Evolutionary conservation across 1,140 invertebrate species (phyloP), one percentile per base, ranked within the genome.

Genomic region (Trypoxylus dichotomus): DNA sequence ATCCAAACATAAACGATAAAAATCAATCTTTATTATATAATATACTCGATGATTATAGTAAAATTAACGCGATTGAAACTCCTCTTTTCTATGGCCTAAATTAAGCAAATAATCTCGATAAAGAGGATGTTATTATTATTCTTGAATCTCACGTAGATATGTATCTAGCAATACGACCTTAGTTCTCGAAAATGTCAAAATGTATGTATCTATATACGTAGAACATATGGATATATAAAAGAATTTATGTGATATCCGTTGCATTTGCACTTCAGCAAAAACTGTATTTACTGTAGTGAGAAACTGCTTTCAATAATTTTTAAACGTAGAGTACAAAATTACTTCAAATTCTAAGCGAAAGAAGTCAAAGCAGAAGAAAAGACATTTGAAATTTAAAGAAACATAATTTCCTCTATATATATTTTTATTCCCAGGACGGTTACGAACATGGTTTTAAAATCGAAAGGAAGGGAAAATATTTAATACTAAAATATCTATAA

Each of bases 311-410:
- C 60, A 24, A 68, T 29, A 27, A 68, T 68, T 68, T 68, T 68
- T 24, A 29, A 68, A 68, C 27, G 60, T 68, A 68, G 60, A 68
- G 60, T 68, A 68, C 60, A 68, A 68, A 68, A 68, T 27, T 3
- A 24, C 11, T 68, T 68, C 60, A 68, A 68, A 68, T 68, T 27
- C 47, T n/a, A 54, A 54, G 15, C 1, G 5, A 19, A 54, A 54
- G 19, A 54, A 54, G 19, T 21, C 47, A 19, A 37, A 37, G 47
- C 19, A 19, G 15, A 54, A 54, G 13, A 54, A 37, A 37, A 37
- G 15, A 47, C n/a, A 47, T 0, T 19, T n/a, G 19, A n/a, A 6
- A 54, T n/a, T 54, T n/a, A 47, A 47, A 13, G 43, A 47, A 47
- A 47, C 10, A 47, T 19, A 54, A 54, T 54, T n/a, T 37, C 32